Percentiles rank a stretch among this genome's conserved stretches.
Evolutionary conservation across 92 coral and sea anemone species (phyloP).

Genomic region (Paramuricea clavata): DNA sequence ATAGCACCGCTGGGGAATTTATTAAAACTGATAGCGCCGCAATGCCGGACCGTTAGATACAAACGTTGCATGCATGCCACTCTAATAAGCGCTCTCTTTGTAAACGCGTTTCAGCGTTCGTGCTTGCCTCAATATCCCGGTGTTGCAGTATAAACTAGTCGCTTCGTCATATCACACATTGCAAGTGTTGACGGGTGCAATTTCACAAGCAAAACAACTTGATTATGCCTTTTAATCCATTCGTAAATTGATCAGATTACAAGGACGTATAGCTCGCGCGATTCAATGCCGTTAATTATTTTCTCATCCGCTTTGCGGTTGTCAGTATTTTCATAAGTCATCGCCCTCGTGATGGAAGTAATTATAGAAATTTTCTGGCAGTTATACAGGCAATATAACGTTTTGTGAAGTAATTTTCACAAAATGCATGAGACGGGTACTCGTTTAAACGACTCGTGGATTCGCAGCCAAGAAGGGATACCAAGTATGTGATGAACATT

Average conservation of each 20-base stretch:
- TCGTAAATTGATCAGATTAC: constrained; percentile 35
- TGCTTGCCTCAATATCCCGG: not conserved
- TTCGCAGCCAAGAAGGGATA: not conserved
- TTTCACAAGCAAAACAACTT: constrained; percentile 27
- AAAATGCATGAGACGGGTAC: not conserved
- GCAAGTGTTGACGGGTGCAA: constrained; percentile 4
- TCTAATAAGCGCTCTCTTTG: not conserved
- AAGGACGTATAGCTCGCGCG: constrained; percentile 5
- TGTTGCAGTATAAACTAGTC: not conserved
- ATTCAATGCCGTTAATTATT: constrained; percentile 10
- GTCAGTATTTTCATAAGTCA: constrained; percentile 10
- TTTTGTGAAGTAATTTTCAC: not conserved
- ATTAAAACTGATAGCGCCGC: constrained; percentile 16
- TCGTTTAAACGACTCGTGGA: not conserved
- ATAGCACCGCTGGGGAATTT: constrained; percentile 41
- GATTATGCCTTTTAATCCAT: constrained; percentile 24
- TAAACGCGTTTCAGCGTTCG: not conserved
- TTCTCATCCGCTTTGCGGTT: constrained; percentile 28
- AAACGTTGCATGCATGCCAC: constrained; percentile 2
- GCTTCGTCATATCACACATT: constrained; percentile 6
- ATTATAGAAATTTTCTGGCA: not conserved
- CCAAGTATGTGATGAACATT: not conserved
- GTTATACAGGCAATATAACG: not conserved
- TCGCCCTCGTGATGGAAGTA: not conserved
- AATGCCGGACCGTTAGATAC: not conserved